phyloP scores from a whole-genome alignment of 2,797 vertebrate species.

The Sebastes cheni region DNA sequence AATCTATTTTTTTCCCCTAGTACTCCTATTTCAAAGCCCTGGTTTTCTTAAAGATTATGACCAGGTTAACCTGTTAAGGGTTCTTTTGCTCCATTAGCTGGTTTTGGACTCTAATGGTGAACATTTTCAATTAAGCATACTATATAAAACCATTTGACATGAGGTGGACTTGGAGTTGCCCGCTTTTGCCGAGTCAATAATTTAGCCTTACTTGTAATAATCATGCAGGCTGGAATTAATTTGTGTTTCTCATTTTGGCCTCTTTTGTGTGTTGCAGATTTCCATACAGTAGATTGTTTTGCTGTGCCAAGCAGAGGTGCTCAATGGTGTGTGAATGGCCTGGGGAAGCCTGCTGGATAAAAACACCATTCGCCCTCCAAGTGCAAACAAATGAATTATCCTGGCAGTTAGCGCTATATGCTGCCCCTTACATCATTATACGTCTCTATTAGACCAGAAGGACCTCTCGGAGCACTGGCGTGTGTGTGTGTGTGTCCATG shows the following conservation, averaged over 20 bases:
- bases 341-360: slow-evolving; percentile 31
- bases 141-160: background rate
- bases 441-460: slow-evolving; percentile 42
- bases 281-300: slow-evolving; percentile 39
- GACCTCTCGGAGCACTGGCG: background rate
- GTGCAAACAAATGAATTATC: slow-evolving; percentile 54
- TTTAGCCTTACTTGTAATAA: background rate
- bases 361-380: slow-evolving; percentile 40
- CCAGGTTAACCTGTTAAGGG: background rate
- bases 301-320: background rate
- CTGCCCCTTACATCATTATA: slow-evolving; percentile 16
- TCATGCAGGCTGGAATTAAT: background rate
- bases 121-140: background rate
- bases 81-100: background rate
- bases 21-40: background rate
- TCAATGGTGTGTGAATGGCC: slow-evolving; percentile 33
- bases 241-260: background rate
- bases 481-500: background rate
- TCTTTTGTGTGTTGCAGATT: background rate
- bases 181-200: background rate
- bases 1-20: too few relatives aligned
- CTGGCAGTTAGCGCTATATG: slow-evolving; percentile 14
- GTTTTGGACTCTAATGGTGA: background rate
- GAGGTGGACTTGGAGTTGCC: background rate
- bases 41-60: background rate